Conservation (phyloP, 1,140 invertebrate species). For the Philotrypesis tridentata region DNA sequence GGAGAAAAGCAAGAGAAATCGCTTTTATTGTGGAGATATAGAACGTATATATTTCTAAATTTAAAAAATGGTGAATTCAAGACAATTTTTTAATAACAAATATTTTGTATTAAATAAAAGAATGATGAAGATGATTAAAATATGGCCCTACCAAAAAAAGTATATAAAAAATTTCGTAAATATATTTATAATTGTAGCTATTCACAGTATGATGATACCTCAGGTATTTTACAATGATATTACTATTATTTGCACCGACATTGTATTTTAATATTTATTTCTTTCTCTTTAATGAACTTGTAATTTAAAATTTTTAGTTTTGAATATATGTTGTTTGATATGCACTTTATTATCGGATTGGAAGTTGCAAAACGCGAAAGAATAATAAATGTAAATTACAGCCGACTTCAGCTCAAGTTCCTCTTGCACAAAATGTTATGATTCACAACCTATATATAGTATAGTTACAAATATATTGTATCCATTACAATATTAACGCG, state of each 20-base stretch:
- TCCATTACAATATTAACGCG: too few species aligned
- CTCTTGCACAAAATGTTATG: not conserved
- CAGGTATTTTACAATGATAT: slow-evolving; percentile 2
- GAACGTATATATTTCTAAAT: too few species aligned
- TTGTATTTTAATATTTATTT: not conserved
- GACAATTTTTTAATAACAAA: not conserved
- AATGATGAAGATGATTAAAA: not conserved
- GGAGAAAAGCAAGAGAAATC: too few species aligned
- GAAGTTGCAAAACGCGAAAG: not conserved
- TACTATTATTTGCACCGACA: not conserved
- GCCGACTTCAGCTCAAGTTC: not conserved
- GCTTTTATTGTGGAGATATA: too few species aligned
- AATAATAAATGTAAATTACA: not conserved
- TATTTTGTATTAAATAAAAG: slow-evolving; percentile 20
- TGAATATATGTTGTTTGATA: not conserved
- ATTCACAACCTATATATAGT: not conserved
- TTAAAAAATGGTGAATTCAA: too few species aligned
- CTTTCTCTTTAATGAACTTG: not conserved
- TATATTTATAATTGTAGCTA: not conserved
- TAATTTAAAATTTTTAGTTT: not conserved
- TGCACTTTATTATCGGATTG: not conserved
- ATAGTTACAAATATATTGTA: not conserved
- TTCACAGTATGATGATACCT: slow-evolving; percentile 29
- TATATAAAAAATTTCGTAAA: not conserved
- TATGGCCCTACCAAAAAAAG: slow-evolving; percentile 30